These are phyloP conservation scores for Dynastes hyllus DNA, from an alignment of 2,888 invertebrate genomes.

Conservation along the genomic window DNA sequence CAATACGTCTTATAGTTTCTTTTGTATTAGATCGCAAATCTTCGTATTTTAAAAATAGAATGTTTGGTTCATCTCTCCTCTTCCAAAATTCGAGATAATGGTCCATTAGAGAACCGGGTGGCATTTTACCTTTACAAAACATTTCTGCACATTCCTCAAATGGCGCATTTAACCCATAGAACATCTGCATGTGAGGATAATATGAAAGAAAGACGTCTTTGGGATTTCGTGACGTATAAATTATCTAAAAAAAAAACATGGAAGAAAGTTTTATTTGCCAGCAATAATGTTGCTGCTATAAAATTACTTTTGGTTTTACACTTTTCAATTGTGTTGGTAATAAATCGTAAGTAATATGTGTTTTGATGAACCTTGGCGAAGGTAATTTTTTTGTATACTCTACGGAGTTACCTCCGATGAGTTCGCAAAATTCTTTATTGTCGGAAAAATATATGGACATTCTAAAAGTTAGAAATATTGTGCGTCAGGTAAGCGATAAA, in stretches of 20 bases:
- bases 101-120: conserved; percentile 78
- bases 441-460: conserved; percentile 60
- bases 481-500: too few relatives aligned
- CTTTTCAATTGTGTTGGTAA: conserved; percentile 78
- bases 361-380: conserved; percentile 82
- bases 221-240: conserved; percentile 91
- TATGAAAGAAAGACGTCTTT: conserved; percentile 93
- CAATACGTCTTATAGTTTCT: conserved; percentile 76
- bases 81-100: conserved; percentile 81
- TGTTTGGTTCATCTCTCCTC: conserved; percentile 79
- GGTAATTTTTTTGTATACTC: conserved; percentile 80
- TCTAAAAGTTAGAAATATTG: conserved; percentile 53
- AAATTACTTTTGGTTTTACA: conserved; percentile 81
- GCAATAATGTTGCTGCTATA: neutral
- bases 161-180: conserved; percentile 75
- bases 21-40: conserved; percentile 85
- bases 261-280: neutral
- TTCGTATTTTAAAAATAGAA: conserved; percentile 87
- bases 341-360: conserved; percentile 83
- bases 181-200: conserved; percentile 85
- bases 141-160: conserved; percentile 86
- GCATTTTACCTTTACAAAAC: conserved; percentile 80
- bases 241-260: conserved; percentile 74
- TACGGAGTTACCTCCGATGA: conserved; percentile 82
- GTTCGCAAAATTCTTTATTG: conserved; percentile 59